Evolutionary conservation across 2,888 invertebrate genomes (phyloP), one percentile per base, ranked within the genome.

Genomic region (Leptopilina drosophilae): DNA sequence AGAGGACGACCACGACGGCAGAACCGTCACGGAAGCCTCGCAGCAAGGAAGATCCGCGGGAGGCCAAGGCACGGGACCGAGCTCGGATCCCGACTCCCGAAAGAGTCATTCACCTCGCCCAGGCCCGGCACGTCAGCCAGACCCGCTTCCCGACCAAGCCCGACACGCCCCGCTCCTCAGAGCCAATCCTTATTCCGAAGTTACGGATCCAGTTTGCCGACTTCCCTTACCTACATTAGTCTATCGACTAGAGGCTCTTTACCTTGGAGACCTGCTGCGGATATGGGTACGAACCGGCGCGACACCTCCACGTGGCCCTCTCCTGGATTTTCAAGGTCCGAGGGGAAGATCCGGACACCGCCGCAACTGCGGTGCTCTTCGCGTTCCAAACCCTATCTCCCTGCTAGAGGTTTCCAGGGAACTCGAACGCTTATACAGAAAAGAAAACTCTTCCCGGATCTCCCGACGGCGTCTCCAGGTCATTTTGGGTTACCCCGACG

Each of bases 121-220:
- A 82, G 84, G 83, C 85, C 86, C 85, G 56, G 56, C 56, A 75
- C 40, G 75, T 56, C 75, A 59, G 75, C 75, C 75, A 75, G 81
- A 84, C 85, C 85, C 87, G 81, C 92, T 92, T 92, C 92, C 92
- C 91, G 91, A 93, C 92, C 93, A 92, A 93, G 93, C 93, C 93
- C 93, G 92, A 93, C 92, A 88, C 92, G 92, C 92, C 94, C 93
- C 93, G 93, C 93, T 93, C 94, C 94, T 94, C 94, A 95, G 94
- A 95, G 94, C 94, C 94, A 95, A 95, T 95, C 94, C 94, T 94
- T 95, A 92, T 94, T 93, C 94, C 94, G 93, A 94, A 93, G 93
- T 93, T 93, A 93, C 93, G 93, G 93, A 93, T 94, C 94, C 92
- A 93, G 93, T 94, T 95, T 95, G 94, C 93, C 94, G 94, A 94